These are phyloP conservation scores for Orchesella cincta DNA, from an alignment of 1,140 invertebrate genomes.

Conservation along the genomic window DNA sequence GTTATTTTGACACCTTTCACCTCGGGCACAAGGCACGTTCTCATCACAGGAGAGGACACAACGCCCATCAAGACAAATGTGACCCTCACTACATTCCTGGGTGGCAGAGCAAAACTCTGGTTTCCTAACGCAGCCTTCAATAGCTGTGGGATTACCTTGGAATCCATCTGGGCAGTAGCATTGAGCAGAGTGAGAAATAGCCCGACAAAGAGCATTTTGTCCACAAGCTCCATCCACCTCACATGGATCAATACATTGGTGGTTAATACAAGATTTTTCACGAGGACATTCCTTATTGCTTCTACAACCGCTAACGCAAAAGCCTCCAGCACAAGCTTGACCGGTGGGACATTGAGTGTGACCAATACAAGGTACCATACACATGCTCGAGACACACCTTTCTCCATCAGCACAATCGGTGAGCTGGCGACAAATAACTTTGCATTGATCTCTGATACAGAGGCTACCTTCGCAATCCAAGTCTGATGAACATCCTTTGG, in stretches of 20 bases:
- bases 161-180: constrained; percentile 81
- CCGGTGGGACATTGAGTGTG: constrained; percentile 76
- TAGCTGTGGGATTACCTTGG: constrained; percentile 80
- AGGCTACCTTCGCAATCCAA: constrained; percentile 73
- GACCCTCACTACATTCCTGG: constrained; percentile 66
- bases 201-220: constrained; percentile 71
- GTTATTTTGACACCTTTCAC: constrained; percentile 77
- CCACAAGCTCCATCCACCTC: constrained; percentile 74
- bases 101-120: constrained; percentile 66
- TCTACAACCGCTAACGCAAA: constrained; percentile 73
- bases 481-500: constrained; percentile 68
- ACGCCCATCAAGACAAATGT: constrained; percentile 71
- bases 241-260: constrained; percentile 80
- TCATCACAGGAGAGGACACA: constrained; percentile 75
- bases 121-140: constrained; percentile 81
- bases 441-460: constrained; percentile 80
- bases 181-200: constrained; percentile 48
- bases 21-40: constrained; percentile 71
- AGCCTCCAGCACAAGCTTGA: constrained; percentile 76
- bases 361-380: constrained; percentile 72
- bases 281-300: constrained; percentile 75
- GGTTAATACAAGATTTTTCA: constrained; percentile 76
- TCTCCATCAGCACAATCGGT: constrained; percentile 79
- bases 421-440: constrained; percentile 74
- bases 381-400: constrained; percentile 74